Percentiles rank a stretch among this genome's conserved stretches.
Conservation (phyloP, 2,888 invertebrate genomes). For the Patella pellucida region DNA sequence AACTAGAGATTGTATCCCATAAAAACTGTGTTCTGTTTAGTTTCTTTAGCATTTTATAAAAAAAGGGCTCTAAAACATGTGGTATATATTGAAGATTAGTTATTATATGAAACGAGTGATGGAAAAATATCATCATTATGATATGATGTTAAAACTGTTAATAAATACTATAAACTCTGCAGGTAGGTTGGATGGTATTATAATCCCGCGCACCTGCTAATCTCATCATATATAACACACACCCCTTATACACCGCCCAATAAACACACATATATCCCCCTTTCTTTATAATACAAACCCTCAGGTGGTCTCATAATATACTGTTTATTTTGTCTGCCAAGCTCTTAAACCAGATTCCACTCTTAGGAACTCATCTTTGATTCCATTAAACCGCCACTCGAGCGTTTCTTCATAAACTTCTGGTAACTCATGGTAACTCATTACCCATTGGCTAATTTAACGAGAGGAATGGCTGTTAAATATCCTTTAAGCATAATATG, state of each 20-base stretch:
- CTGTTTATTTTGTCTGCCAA: slow-evolving; percentile 2
- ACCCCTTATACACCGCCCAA: too few species aligned
- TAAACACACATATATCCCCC: neutral
- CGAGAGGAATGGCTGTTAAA: neutral
- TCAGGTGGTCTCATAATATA: neutral
- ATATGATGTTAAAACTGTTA: too few species aligned
- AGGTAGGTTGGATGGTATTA: too few species aligned
- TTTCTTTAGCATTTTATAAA: too few species aligned
- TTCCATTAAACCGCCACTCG: neutral
- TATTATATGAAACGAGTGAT: too few species aligned
- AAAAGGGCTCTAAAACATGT: too few species aligned
- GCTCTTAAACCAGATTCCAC: neutral
- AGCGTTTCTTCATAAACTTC: slow-evolving; percentile 11
- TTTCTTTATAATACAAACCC: neutral
- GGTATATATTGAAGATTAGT: too few species aligned
- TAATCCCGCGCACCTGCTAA: neutral
- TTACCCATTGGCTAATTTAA: neutral
- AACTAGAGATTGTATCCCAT: too few species aligned
- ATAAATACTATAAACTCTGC: too few species aligned
- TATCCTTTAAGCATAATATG: neutral
- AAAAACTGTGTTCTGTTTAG: too few species aligned
- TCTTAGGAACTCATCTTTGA: neutral
- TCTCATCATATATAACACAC: neutral
- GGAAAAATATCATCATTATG: too few species aligned
- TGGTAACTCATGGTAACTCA: neutral